These are phyloP conservation scores for Corythaeola cristata DNA, from an alignment of 2,113 vertebrate genomes.

Conservation along the genomic window DNA sequence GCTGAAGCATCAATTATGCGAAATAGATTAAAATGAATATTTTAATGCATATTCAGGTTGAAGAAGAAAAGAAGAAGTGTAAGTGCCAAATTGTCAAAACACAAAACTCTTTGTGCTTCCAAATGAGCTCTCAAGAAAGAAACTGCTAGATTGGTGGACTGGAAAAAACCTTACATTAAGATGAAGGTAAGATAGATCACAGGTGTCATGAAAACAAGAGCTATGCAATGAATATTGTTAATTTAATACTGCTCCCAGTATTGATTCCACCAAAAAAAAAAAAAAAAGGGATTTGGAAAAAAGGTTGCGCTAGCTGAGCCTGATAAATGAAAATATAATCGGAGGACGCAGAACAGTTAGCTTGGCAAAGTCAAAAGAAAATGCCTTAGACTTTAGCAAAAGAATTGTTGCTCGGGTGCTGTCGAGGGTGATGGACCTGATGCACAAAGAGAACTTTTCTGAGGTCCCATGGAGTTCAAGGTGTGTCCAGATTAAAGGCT, in stretches of 20 bases:
- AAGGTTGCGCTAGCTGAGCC: conserved; percentile 2
- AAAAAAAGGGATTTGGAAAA: not conserved
- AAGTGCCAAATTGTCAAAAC: conserved; percentile 25
- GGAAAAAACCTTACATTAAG: not conserved
- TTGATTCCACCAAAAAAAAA: not conserved
- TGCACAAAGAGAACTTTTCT: not conserved
- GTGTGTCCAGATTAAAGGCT: not conserved
- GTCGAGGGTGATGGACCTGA: not conserved
- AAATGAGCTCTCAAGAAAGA: conserved; percentile 34
- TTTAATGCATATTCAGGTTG: not conserved
- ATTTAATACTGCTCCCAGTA: not conserved
- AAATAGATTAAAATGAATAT: not conserved
- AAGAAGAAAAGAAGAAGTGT: not conserved
- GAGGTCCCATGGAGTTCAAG: not conserved
- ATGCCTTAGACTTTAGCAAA: not conserved
- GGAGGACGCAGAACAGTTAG: conserved; percentile 17
- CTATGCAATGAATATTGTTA: not conserved
- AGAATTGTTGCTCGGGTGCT: not conserved
- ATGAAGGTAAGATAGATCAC: not conserved
- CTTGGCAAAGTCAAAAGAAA: conserved; percentile 12
- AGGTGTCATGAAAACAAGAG: not conserved
- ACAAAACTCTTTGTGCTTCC: not conserved
- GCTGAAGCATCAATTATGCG: conserved; percentile 9
- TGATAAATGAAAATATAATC: not conserved
- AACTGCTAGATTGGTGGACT: not conserved